Percentiles rank a stretch among this genome's conserved stretches.
Conservation (phyloP, 2,113 vertebrate genomes). For the Sander vitreus region DNA sequence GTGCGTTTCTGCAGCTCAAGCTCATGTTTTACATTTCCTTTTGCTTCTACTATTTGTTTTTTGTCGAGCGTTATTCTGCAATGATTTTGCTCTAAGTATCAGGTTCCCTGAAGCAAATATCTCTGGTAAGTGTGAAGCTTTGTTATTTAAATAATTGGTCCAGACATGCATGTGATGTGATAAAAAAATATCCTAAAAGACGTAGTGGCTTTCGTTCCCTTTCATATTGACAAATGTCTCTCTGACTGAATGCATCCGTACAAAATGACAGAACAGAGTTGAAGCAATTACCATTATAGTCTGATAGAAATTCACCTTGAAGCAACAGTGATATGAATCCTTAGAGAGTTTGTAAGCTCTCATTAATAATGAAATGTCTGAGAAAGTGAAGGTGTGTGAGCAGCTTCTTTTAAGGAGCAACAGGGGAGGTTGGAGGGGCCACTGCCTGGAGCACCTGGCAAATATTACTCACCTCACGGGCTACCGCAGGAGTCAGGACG, state of each 20-base stretch:
- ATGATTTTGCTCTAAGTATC: background rate
- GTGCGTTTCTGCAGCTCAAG: background rate
- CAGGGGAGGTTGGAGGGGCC: constrained; percentile 17
- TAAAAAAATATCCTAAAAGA: background rate
- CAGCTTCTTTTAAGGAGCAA: constrained; percentile 24
- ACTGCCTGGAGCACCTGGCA: constrained; percentile 46
- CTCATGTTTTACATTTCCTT: background rate
- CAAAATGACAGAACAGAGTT: constrained; percentile 20
- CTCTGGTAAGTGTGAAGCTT: background rate
- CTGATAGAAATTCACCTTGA: constrained; percentile 62
- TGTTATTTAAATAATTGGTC: constrained; percentile 1
- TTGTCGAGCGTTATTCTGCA: background rate
- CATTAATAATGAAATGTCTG: constrained; percentile 58
- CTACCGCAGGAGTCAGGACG: constrained; percentile 51
- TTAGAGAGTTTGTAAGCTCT: constrained; percentile 16
- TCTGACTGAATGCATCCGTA: constrained; percentile 23
- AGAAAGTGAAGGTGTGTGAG: constrained; percentile 41
- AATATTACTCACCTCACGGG: constrained; percentile 50
- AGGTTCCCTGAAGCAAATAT: background rate
- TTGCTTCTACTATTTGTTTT: background rate
- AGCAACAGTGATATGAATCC: constrained; percentile 37
- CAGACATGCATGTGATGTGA: background rate
- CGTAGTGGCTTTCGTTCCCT: constrained; percentile 1
- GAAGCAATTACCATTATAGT: constrained; percentile 28
- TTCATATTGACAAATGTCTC: constrained; percentile 21